These are phyloP conservation scores for Drosophila infuscata DNA, from an alignment of 2,888 invertebrate species.

Conservation along the genomic window DNA sequence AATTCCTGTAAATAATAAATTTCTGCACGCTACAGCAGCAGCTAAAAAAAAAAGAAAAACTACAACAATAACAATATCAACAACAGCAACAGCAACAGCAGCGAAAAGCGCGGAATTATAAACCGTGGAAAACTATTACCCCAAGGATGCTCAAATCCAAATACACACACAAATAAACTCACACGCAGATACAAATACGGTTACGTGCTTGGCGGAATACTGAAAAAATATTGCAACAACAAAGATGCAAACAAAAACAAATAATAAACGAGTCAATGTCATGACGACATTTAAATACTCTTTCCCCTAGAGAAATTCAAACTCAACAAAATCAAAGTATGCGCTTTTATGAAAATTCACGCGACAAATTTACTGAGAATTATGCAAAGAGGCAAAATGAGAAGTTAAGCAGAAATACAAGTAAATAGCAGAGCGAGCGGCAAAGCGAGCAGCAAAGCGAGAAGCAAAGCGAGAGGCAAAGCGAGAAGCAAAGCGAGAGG, in stretches of 20 bases:
- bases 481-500: neutral
- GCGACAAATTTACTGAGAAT: neutral
- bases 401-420: neutral
- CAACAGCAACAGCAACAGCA: conserved; percentile 13
- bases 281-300: conserved; percentile 31
- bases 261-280: neutral
- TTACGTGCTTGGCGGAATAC: conserved; percentile 75
- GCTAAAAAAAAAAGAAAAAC: conserved; percentile 15
- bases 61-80: conserved; percentile 11
- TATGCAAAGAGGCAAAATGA: neutral
- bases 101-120: conserved; percentile 75
- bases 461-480: neutral
- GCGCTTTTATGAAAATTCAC: neutral
- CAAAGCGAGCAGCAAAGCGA: neutral
- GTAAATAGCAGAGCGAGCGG: neutral
- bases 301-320: neutral
- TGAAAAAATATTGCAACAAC: conserved; percentile 72
- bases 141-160: conserved; percentile 79
- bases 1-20: conserved; percentile 78
- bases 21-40: conserved; percentile 51
- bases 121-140: conserved; percentile 81
- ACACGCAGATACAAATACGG: conserved; percentile 57
- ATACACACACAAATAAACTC: conserved; percentile 35
- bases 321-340: neutral
- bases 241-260: conserved; percentile 35